Percentiles rank a stretch among this genome's conserved stretches.
Evolutionary conservation across 2,888 invertebrate species (phyloP).

Genomic region (Myopa testacea): DNA sequence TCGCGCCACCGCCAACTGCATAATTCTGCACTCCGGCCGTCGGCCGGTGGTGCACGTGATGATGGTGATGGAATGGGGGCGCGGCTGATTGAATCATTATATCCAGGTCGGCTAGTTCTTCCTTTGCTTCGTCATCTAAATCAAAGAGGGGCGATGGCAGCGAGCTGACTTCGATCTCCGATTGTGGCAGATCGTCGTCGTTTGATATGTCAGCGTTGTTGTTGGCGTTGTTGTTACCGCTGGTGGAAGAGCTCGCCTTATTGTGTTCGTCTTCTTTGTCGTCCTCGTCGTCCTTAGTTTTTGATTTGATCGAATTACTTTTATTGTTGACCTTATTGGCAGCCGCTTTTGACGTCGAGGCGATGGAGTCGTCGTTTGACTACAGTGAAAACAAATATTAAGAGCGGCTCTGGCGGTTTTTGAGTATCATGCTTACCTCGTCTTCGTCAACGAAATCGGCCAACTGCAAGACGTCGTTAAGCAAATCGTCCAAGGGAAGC

Average conservation of each 20-base stretch:
- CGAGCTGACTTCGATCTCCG: constrained; percentile 55
- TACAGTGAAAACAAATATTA: neutral
- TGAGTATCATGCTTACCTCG: constrained; percentile 54
- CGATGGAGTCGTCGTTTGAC: constrained; percentile 53
- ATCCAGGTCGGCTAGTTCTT: constrained; percentile 64
- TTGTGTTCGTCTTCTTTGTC: constrained; percentile 43
- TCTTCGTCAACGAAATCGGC: constrained; percentile 57
- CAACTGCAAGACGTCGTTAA: constrained; percentile 67
- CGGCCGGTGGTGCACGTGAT: constrained; percentile 53
- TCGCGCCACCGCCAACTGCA: constrained; percentile 60
- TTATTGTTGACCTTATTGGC: constrained; percentile 48
- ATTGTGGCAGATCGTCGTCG: constrained; percentile 57
- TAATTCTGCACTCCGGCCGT: constrained; percentile 56
- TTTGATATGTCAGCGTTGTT: constrained; percentile 42
- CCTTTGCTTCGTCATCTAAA: constrained; percentile 67
- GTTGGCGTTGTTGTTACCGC: constrained; percentile 37
- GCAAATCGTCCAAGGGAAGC: constrained; percentile 65
- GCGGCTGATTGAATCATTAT: constrained; percentile 68
- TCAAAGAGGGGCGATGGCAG: constrained; percentile 65
- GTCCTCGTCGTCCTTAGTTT: constrained; percentile 48
- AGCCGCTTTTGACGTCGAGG: constrained; percentile 62
- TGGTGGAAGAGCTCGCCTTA: neutral
- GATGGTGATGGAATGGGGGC: constrained; percentile 62
- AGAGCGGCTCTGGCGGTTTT: neutral
- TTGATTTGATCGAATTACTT: constrained; percentile 47